phyloP scores from a whole-genome alignment of 2,797 vertebrate genomes.

The Chiroxiphia lanceolata region DNA sequence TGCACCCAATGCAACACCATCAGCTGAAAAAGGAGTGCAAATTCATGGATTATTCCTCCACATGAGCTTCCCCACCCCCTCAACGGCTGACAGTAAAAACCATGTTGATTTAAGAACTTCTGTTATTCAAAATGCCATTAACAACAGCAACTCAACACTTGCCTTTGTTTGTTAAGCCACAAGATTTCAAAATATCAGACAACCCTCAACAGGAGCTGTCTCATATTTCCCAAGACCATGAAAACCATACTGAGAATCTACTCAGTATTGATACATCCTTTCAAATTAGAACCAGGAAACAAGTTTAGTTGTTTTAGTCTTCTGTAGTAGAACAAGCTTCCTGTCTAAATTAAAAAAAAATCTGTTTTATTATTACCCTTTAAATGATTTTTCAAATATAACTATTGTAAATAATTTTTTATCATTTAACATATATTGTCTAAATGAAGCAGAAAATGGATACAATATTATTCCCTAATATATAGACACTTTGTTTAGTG shows the following conservation, averaged over 20 bases:
- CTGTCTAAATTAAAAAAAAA: background rate
- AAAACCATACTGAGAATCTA: background rate
- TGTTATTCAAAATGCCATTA: background rate
- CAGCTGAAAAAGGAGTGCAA: slow-evolving; percentile 79
- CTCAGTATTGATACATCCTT: background rate
- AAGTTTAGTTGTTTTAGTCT: background rate
- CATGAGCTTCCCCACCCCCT: background rate
- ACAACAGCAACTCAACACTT: background rate
- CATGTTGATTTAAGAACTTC: background rate
- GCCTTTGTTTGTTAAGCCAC: background rate
- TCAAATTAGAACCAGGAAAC: background rate
- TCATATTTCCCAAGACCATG: background rate
- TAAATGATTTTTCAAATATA: background rate
- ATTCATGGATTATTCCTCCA: background rate
- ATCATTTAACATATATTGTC: background rate
- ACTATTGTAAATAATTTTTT: background rate
- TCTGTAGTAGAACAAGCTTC: background rate
- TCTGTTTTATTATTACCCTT: background rate
- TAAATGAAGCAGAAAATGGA: background rate
- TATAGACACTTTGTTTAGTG: background rate
- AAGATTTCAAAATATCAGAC: background rate
- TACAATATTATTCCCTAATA: background rate
- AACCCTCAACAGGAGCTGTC: background rate
- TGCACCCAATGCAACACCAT: slow-evolving; percentile 95
- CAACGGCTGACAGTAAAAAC: background rate